Base-by-base conservation (phyloP, 2,888 invertebrate genomes). In the Omphaloscelis lunosa region DNA sequence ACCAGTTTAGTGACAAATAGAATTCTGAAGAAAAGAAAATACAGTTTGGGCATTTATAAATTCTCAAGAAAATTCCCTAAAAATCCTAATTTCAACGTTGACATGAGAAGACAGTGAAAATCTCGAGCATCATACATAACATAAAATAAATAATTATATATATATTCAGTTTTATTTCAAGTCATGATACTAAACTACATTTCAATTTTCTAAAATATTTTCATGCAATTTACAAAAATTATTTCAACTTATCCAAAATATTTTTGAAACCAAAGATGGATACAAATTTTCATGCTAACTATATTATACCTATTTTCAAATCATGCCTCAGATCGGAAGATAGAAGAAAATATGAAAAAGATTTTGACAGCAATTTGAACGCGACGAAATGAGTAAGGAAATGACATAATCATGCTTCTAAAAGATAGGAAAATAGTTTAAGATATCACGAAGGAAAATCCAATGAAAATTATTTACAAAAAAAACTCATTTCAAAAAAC, bases 301-400 rank as follows among this genome's bases (percentile, higher is more conserved):
- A 41, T 1, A 17, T 27, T 29, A 15, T 27, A 15, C 9, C 7
- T 0, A 5, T 27, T 53, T 68, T 45, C 0, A 34, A 70, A 67
- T 5, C 83, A 83, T 80, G 68, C 79, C n/a, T 63, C 20, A 41
- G n/a, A 29, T 56, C 9, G 1, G 15, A 78, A 73, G 1, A 56
- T 27, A 41, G 15, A 41, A 45, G 2, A 34, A 67, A 51, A 29
- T 45, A 56, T 41, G 15, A 29, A 62, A 48, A 66, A 59, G 4
- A 27, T 51, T 51, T 58, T 68, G n/a, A 34, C 45, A 82, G 20
- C 0, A 41, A 56, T 29, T 41, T 15, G 5, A n/a, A 27, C 23
- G 4, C 9, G 15, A 48, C 7, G 15, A 56, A 65, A 45, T 23
- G 20, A 9, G 15, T 15, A 45, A 53, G 7, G 23, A n/a, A 59